phyloP scores from a whole-genome alignment of 2,797 vertebrate species.

The Zalophus californianus region DNA sequence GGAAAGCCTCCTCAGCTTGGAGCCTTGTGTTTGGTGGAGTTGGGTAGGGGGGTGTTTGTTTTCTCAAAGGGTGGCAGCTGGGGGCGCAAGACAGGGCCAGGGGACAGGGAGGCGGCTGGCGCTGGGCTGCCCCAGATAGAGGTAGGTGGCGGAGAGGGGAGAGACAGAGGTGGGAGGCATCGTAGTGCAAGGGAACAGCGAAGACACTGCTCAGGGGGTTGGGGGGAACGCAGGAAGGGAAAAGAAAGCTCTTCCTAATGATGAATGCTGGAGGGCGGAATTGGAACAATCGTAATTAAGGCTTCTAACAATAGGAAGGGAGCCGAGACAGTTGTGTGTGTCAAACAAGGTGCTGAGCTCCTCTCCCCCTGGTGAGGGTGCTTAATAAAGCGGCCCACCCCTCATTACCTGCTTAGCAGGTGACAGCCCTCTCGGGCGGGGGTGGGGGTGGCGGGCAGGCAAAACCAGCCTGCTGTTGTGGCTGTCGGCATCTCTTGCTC shows the following conservation, averaged over 20 bases:
- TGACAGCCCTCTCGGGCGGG: conserved; percentile 57
- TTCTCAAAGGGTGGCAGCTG: neutral
- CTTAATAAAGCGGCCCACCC: conserved; percentile 74
- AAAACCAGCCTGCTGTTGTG: neutral
- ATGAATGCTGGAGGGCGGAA: conserved; percentile 69
- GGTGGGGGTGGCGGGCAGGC: neutral
- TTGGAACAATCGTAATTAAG: conserved; percentile 72
- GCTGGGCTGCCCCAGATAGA: neutral
- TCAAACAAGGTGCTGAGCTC: conserved; percentile 59
- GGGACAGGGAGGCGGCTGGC: neutral
- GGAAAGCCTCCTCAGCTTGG: neutral
- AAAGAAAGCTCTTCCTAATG: conserved; percentile 31
- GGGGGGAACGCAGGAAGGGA: neutral
- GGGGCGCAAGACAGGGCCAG: neutral
- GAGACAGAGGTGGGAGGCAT: neutral
- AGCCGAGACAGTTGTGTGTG: conserved; percentile 31
- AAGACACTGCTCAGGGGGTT: neutral
- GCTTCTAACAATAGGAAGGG: conserved; percentile 78
- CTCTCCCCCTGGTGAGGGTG: neutral
- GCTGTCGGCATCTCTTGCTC: neutral
- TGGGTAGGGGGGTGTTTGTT: neutral
- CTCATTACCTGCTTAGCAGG: conserved; percentile 64
- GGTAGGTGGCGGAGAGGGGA: neutral
- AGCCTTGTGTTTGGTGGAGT: neutral
- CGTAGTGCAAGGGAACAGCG: neutral